phyloP scores from a whole-genome alignment of 2,888 invertebrate species.

The Euzetes globulus region DNA sequence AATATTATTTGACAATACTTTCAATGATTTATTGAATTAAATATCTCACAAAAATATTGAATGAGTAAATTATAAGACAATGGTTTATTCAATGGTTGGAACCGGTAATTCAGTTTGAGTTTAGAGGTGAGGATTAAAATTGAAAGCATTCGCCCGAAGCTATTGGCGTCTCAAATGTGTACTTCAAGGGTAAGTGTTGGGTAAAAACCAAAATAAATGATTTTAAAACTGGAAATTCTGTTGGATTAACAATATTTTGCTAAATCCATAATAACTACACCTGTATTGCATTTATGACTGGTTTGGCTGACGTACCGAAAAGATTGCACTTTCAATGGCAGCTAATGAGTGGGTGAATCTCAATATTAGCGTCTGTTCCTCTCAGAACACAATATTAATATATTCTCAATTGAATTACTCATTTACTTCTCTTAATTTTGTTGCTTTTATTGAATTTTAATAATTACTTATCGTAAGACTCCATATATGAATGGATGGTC shows the following conservation, averaged over 20 bases:
- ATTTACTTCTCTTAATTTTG: neutral
- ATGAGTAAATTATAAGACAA: too few species aligned
- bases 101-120: too few species aligned
- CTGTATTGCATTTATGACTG: neutral
- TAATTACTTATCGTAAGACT: neutral
- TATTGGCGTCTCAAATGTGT: neutral
- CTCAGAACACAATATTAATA: too few species aligned
- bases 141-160: neutral
- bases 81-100: too few species aligned
- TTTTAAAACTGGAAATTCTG: conserved; percentile 20
- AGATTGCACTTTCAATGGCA: neutral
- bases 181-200: neutral
- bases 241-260: conserved; percentile 16
- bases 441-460: too few species aligned
- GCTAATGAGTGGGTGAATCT: neutral
- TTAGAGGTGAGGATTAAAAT: too few species aligned
- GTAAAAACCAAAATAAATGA: conserved; percentile 16
- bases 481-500: neutral
- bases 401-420: neutral
- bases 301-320: neutral
- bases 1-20: too few species aligned
- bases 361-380: neutral
- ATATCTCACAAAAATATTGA: too few species aligned
- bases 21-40: too few species aligned
- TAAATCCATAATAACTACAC: neutral